Evolutionary conservation across 2,888 invertebrate species (phyloP).

Genomic region (Parnassius mnemosyne): DNA sequence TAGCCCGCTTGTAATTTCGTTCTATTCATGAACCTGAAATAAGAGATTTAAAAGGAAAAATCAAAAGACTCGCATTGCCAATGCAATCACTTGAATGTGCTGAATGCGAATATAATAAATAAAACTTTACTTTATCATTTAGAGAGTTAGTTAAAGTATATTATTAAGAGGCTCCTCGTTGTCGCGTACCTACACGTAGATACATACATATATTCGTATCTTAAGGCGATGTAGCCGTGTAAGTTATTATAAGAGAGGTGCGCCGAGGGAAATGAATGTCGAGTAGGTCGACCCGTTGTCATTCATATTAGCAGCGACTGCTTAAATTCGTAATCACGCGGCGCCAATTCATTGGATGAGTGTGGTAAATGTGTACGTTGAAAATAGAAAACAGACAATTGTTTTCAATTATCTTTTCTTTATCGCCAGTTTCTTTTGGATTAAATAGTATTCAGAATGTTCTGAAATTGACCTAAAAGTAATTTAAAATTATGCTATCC

Average conservation of each 20-base stretch:
- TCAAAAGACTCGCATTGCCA: conserved; percentile 23
- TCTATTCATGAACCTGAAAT: conserved; percentile 51
- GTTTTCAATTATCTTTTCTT: background rate
- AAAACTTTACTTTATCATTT: conserved; percentile 33
- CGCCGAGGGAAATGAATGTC: conserved; percentile 79
- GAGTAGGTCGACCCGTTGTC: conserved; percentile 77
- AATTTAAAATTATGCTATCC: conserved; percentile 5
- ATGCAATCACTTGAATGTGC: conserved; percentile 19
- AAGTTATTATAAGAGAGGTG: conserved; percentile 80
- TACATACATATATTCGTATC: conserved; percentile 55
- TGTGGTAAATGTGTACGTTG: conserved; percentile 44
- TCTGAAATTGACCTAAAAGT: too few species aligned
- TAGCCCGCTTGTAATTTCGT: conserved; percentile 60
- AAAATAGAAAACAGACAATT: conserved; percentile 5
- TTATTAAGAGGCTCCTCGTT: conserved; percentile 41
- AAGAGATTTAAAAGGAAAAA: too few species aligned
- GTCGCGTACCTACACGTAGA: conserved; percentile 38
- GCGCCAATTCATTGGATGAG: conserved; percentile 63
- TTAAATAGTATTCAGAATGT: background rate
- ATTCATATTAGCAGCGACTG: conserved; percentile 79
- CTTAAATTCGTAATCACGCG: conserved; percentile 77
- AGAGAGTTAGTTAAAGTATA: conserved; percentile 31
- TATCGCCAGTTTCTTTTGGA: background rate
- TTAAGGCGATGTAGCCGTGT: conserved; percentile 73
- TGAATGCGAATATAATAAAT: conserved; percentile 20